Percentiles rank a stretch among this genome's conserved stretches.
phyloP scores from a whole-genome alignment of 2,113 vertebrate genomes.

The Silurus asotus region DNA sequence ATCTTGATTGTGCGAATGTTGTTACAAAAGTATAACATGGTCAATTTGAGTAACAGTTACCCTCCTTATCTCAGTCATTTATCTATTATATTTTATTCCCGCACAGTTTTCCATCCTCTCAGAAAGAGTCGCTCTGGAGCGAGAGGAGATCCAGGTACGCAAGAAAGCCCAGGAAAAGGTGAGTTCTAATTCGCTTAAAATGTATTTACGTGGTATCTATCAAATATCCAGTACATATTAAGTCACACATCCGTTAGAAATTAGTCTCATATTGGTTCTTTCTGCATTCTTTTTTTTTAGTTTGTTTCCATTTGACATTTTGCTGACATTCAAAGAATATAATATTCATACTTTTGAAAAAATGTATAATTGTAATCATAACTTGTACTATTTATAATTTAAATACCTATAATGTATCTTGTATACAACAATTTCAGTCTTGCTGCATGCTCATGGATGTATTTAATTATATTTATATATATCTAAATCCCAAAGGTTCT shows the following conservation, averaged over 20 bases:
- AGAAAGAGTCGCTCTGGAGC: conserved; percentile 84
- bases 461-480: too few species aligned
- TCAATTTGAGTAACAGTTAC: neutral
- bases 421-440: too few species aligned
- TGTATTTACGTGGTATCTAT: neutral
- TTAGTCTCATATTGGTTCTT: neutral
- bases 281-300: too few species aligned
- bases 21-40: too few species aligned
- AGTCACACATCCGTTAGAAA: neutral
- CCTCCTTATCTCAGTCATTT: neutral
- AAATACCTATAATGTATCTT: too few species aligned
- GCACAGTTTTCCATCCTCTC: conserved; percentile 89
- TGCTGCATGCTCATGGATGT: too few species aligned
- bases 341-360: too few species aligned
- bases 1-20: neutral
- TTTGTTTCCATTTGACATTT: too few species aligned
- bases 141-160: conserved; percentile 79
- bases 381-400: too few species aligned
- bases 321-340: too few species aligned
- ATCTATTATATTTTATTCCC: neutral
- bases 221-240: neutral
- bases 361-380: too few species aligned
- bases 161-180: conserved; percentile 89
- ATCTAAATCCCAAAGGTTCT: too few species aligned
- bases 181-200: conserved; percentile 24